phyloP scores from a whole-genome alignment of 2,888 invertebrate genomes.

The Agrilus cyanescens region DNA sequence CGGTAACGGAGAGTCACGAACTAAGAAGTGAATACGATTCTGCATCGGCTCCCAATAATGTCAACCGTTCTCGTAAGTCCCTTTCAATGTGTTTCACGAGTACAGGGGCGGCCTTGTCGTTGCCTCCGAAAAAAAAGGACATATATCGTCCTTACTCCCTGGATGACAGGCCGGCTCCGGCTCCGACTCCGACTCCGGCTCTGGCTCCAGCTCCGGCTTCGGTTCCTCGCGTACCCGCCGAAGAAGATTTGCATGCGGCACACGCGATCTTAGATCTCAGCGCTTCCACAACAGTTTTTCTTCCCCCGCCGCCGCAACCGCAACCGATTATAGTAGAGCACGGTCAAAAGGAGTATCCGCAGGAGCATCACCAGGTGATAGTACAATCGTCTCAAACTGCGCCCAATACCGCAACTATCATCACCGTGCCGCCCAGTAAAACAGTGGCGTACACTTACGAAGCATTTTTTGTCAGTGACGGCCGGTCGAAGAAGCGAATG shows the following conservation, averaged over 20 bases:
- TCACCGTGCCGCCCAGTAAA: conserved; percentile 40
- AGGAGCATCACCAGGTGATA: conserved; percentile 25
- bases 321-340: conserved; percentile 13
- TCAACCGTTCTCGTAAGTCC: conserved; percentile 49
- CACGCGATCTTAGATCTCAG: conserved; percentile 83
- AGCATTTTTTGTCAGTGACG: conserved; percentile 84
- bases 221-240: conserved; percentile 51
- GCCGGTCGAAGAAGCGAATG: conserved; percentile 55
- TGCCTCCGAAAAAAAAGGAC: conserved; percentile 85
- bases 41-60: conserved; percentile 17
- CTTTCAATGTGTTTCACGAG: conserved; percentile 76
- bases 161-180: conserved; percentile 47
- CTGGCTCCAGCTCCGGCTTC: conserved; percentile 33
- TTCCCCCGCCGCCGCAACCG: conserved; percentile 39
- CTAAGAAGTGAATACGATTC: conserved; percentile 25
- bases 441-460: conserved; percentile 84
- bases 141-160: conserved; percentile 81
- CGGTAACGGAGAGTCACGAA: conserved; percentile 39
- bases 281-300: conserved; percentile 67
- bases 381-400: conserved; percentile 24
- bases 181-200: conserved; percentile 33
- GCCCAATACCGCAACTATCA: conserved; percentile 8
- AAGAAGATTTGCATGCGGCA: conserved; percentile 77
- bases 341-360: conserved; percentile 14
- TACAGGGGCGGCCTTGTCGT: conserved; percentile 67